Percentiles rank a stretch among this genome's conserved stretches.
Conservation (phyloP, 2,113 vertebrate species). For the Sylvilagus bachmani region DNA sequence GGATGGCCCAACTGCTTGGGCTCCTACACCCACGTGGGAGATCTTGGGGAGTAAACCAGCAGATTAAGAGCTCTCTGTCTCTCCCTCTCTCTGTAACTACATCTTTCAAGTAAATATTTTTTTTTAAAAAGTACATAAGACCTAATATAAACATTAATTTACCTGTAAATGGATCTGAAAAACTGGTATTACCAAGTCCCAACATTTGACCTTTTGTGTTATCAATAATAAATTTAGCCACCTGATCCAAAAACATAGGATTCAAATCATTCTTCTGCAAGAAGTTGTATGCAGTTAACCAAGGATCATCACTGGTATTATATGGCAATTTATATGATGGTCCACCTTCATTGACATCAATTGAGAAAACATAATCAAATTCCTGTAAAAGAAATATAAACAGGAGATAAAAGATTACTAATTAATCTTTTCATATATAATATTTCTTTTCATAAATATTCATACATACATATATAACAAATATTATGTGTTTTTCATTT, state of each 20-base stretch:
- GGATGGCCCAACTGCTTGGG: too few relatives aligned
- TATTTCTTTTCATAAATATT: neutral
- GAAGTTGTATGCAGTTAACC: conserved; percentile 97
- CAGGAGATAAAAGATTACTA: conserved; percentile 60
- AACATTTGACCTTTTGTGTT: conserved; percentile 96
- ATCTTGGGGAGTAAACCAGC: too few relatives aligned
- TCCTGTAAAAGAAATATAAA: conserved; percentile 90
- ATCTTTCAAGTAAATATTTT: neutral
- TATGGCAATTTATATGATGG: conserved; percentile 97
- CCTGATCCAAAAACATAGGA: conserved; percentile 98
- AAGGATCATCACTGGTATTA: conserved; percentile 96
- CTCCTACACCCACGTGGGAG: too few relatives aligned
- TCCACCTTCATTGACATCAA: conserved; percentile 97
- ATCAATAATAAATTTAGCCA: conserved; percentile 98
- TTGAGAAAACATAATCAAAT: conserved; percentile 98
- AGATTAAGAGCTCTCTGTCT: neutral
- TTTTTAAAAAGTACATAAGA: neutral
- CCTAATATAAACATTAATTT: conserved; percentile 74
- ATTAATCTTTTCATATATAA: conserved; percentile 19
- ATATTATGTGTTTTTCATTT: neutral
- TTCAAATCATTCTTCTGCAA: conserved; percentile 97
- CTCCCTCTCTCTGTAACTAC: neutral
- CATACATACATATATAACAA: neutral
- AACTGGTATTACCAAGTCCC: conserved; percentile 86
- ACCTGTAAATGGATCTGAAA: conserved; percentile 97